phyloP scores from a whole-genome alignment of 2,113 vertebrate species.

The Corvus cornix region DNA sequence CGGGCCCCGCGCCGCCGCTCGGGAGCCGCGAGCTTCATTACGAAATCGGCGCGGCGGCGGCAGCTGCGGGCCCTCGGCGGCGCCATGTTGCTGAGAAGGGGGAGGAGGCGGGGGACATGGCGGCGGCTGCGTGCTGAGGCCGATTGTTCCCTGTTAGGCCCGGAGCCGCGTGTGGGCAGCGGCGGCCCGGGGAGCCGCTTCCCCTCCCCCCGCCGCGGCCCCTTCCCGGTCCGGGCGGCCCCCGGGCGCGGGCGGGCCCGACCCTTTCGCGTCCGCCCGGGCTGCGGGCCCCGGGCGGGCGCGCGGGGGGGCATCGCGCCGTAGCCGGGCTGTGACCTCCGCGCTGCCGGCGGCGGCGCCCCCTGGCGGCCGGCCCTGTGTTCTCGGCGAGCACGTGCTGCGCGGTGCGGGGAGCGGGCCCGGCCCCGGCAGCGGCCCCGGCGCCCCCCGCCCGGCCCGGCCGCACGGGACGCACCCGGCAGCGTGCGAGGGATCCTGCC shows the following conservation, averaged over 20 bases:
- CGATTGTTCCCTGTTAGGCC: slow-evolving; percentile 83
- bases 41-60: slow-evolving; percentile 37
- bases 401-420: not conserved
- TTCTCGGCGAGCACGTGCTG: not conserved
- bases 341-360: not conserved
- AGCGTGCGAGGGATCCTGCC: rapidly evolving
- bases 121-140: slow-evolving; percentile 78
- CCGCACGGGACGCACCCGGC: not conserved
- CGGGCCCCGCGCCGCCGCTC: not conserved
- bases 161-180: slow-evolving; percentile 66
- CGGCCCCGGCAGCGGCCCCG: not conserved
- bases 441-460: not conserved
- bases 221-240: not conserved
- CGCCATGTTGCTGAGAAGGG: slow-evolving; percentile 91
- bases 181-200: slow-evolving; percentile 74
- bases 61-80: slow-evolving; percentile 73
- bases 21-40: slow-evolving; percentile 12
- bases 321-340: not conserved
- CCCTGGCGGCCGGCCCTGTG: not conserved
- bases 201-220: not conserved
- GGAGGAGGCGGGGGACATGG: slow-evolving; percentile 72
- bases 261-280: no score
- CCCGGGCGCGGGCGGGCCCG: not conserved
- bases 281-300: not conserved
- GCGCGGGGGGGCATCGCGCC: not conserved